These are phyloP conservation scores for Drosophila lacertosa DNA, from an alignment of 1,140 invertebrate species.

Conservation along the genomic window DNA sequence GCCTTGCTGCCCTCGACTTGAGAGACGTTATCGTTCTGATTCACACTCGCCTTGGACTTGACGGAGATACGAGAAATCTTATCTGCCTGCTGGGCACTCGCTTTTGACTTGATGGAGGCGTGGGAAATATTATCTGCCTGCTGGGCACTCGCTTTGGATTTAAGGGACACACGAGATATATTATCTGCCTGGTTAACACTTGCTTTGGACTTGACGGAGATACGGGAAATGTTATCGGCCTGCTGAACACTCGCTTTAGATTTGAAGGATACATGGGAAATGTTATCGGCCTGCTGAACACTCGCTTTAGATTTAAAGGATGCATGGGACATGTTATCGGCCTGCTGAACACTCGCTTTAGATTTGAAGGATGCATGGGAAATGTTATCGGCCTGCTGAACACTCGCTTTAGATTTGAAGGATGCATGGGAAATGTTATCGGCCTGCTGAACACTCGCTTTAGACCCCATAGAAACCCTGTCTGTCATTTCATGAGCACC, in stretches of 20 bases:
- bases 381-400: not conserved
- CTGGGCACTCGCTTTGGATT: not conserved
- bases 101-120: not conserved
- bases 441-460: not conserved
- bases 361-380: not conserved
- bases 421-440: not conserved
- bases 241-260: not conserved
- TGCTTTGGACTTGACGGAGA: not conserved
- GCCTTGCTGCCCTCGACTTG: not conserved
- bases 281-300: not conserved
- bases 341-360: not conserved
- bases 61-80: conserved; percentile 5
- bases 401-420: not conserved
- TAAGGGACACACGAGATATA: not conserved
- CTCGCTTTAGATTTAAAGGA: not conserved
- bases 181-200: not conserved
- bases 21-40: not conserved
- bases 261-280: not conserved
- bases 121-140: not conserved
- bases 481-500: not conserved
- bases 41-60: not conserved
- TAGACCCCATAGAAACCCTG: too few relatives aligned
- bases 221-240: not conserved
- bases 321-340: not conserved
- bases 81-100: not conserved